Base-by-base conservation (phyloP, 2,797 vertebrate species). In the Cyclopterus lumpus region DNA sequence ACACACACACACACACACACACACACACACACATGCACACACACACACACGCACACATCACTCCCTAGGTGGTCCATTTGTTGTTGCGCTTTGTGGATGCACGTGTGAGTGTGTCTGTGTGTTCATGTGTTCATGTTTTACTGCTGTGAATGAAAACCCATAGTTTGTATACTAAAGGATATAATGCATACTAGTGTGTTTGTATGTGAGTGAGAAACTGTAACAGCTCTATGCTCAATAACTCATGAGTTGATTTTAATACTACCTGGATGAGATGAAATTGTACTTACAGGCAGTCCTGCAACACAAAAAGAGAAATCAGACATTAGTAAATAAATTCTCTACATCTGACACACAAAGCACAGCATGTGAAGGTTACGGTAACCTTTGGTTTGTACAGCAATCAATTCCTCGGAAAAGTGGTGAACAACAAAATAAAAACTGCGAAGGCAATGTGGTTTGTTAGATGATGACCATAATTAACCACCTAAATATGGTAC, bases 241-340 rank as follows among this genome's bases (percentile, higher is more conserved):
- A 34, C 18, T 6, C 44, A 18, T 26, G 1, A 22, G 59, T 24
- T 65, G 28, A 59, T 66, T 78, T 57, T 20, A 24, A 87, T 88
- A 93, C 92, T 92, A 93, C 92, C 92, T 93, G 93, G 46, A 84
- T 48, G 40, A 82, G 85, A 84, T 42, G 81, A 58, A 77, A 79
- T 60, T 81, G 77, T 94, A 95, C 95, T 95, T 94, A 95, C 95
- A 71, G 95, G 93, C 75, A 82, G 75, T 78, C 95, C 95, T 95
- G 93, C 65, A 94, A 94, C 42, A 93, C 69, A 92, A 72, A 80
- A 65, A 89, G 66, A 88, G 48, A 90, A 82, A 90, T 18, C 40
- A 79, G 1, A 64, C 38, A 58, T 93, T 82, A 93, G 85, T 69
- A 69, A 68, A 71, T 32, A 55, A 49, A 30, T 18, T 57, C 10